Base-by-base conservation (phyloP, 2,113 vertebrate genomes). In the Acrocephalus arundinaceus region DNA sequence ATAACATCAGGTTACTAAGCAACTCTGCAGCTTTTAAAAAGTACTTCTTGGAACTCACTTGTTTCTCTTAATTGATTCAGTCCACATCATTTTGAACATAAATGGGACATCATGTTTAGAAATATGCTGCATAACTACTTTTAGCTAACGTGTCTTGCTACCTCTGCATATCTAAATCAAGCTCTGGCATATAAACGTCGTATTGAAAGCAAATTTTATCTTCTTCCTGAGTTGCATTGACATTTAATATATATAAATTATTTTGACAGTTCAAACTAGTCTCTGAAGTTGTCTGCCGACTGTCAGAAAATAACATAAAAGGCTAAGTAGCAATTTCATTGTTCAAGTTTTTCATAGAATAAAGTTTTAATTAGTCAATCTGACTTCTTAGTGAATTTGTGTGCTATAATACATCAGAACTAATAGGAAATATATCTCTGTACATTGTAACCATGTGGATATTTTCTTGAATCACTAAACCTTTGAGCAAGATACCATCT, bases 21-120 rank as follows among this genome's bases (percentile, higher is more conserved):
- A 97, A 95, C 96, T 97, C 78, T 48, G n/a, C 49, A 76, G 82
- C 39, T 86, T 96, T 97, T 96, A 96, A 63, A 81, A 97, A 97
- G 85, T 84, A 91, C 89, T 97, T 96, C 93, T 96, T 95, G 79
- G 91, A 97, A 96, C 91, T 97, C 91, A 97, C 94, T 98, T 97
- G 96, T 97, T 97, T 97, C 91, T 97, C 54, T 86, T 98, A 98
- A 97, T 96, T 98, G 98, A 98, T 97, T 97, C 92, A 94, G 95
- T 97, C 92, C 94, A 92, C 85, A 96, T 97, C 37, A 97, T 97
- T 98, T 97, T 97, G 77, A 98, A 95, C 96, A 96, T 96, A 98
- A 98, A 97, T 97, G 96, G 94, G 90, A 97, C 94, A 97, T 97
- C 93, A 87, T 97, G 96, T 97, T 98, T 97, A 97, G 96, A 98